Percentiles rank a stretch among this genome's conserved stretches.
Conservation (phyloP, 2,888 invertebrate species). For the Cremastinae sp. region DNA sequence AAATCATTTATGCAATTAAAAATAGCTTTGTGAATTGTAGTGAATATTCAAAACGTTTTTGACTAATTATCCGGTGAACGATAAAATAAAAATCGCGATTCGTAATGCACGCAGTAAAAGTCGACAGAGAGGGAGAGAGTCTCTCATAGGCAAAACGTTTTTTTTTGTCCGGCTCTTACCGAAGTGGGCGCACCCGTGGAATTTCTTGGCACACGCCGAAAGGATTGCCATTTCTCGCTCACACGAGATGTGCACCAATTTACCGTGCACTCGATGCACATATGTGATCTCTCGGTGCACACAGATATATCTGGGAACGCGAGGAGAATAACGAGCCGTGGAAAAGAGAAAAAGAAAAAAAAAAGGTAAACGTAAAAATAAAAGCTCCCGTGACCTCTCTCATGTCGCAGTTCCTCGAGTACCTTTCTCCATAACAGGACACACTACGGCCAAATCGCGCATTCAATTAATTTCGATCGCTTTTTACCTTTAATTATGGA, state of each 20-base stretch:
- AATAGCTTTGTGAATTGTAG: no score
- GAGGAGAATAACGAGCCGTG: slow-evolving; percentile 14
- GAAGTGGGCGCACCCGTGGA: slow-evolving; percentile 58
- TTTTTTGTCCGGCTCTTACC: background rate
- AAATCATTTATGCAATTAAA: no score
- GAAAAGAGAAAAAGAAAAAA: slow-evolving; percentile 1
- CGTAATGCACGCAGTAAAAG: background rate
- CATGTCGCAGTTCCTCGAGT: slow-evolving; percentile 43
- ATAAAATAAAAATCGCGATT: no score
- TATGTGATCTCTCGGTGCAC: slow-evolving; percentile 6
- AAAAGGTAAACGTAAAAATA: no score
- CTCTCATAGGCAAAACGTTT: slow-evolving; percentile 5
- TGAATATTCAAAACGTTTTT: no score
- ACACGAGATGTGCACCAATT: slow-evolving; percentile 60
- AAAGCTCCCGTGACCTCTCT: slow-evolving; percentile 53
- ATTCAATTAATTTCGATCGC: slow-evolving; percentile 10
- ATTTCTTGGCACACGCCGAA: slow-evolving; percentile 49
- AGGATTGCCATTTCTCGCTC: slow-evolving; percentile 44
- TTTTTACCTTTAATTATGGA: background rate
- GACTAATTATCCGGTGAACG: no score
- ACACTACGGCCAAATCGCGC: slow-evolving; percentile 33
- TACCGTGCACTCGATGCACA: slow-evolving; percentile 26
- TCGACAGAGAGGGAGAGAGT: background rate
- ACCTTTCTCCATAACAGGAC: slow-evolving; percentile 51
- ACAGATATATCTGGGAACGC: background rate